These are phyloP conservation scores for Exephanes ischioxanthus DNA, from an alignment of 2,888 invertebrate species.

Conservation along the genomic window DNA sequence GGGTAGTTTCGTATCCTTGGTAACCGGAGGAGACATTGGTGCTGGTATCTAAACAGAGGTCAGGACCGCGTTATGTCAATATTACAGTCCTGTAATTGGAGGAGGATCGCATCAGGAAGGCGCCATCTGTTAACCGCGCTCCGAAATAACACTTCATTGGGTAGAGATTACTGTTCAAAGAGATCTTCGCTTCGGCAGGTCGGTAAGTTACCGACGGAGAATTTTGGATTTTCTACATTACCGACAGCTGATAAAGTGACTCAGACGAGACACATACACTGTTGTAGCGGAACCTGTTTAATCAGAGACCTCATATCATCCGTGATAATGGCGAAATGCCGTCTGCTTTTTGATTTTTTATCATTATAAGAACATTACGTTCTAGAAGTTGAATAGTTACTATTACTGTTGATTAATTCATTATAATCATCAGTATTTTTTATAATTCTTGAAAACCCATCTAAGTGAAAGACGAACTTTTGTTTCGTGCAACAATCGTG, in stretches of 20 bases:
- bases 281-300: background rate
- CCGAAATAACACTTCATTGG: background rate
- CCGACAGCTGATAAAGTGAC: background rate
- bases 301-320: background rate
- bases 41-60: constrained; percentile 71
- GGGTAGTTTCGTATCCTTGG: constrained; percentile 72
- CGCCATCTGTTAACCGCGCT: constrained; percentile 39
- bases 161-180: constrained; percentile 5
- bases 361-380: background rate
- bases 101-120: background rate
- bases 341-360: too few species aligned
- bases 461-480: constrained; percentile 1
- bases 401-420: too few species aligned
- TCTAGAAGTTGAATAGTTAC: background rate
- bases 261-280: too few species aligned
- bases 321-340: background rate
- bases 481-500: constrained; percentile 8
- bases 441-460: background rate
- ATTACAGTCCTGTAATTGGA: constrained; percentile 61
- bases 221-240: background rate
- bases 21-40: constrained; percentile 69
- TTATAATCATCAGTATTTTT: background rate
- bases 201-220: background rate
- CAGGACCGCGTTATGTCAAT: constrained; percentile 74
- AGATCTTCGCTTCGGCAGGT: background rate